Evolutionary conservation across 2,888 invertebrate genomes (phyloP).

Genomic region (Cristatella mucedo): DNA sequence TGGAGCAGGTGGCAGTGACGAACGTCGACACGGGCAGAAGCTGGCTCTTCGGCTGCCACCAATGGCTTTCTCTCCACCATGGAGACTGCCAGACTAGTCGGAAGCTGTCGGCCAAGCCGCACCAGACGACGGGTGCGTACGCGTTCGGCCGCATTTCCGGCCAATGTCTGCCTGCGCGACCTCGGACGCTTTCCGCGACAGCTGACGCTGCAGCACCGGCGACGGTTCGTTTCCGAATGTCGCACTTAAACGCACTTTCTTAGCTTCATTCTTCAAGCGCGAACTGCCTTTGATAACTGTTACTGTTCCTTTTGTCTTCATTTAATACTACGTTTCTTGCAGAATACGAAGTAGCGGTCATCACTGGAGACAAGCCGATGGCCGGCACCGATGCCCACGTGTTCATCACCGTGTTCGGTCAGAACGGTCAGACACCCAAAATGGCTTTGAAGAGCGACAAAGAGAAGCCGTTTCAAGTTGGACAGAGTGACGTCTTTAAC

Average conservation of each 20-base stretch:
- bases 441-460: slow-evolving; percentile 23
- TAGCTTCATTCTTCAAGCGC: not conserved
- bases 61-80: slow-evolving; percentile 36
- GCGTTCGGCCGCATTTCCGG: not conserved
- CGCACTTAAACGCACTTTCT: too few species aligned
- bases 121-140: slow-evolving; percentile 29
- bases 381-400: slow-evolving; percentile 37
- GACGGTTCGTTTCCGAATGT: too few species aligned
- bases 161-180: too few species aligned
- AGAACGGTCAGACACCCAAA: slow-evolving; percentile 29
- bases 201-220: too few species aligned
- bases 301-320: not conserved
- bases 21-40: slow-evolving; percentile 25
- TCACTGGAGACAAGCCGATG: slow-evolving; percentile 29
- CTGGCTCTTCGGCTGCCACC: slow-evolving; percentile 33
- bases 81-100: slow-evolving; percentile 29
- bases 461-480: slow-evolving; percentile 20
- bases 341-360: slow-evolving; percentile 36
- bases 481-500: slow-evolving; percentile 27
- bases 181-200: too few species aligned
- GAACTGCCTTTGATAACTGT: not conserved
- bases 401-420: slow-evolving; percentile 32
- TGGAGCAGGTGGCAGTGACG: slow-evolving; percentile 31
- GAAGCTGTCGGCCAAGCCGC: slow-evolving; percentile 26
- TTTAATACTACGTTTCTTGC: slow-evolving; percentile 12